phyloP scores from a whole-genome alignment of 2,113 vertebrate species.

The Galbula dea region DNA sequence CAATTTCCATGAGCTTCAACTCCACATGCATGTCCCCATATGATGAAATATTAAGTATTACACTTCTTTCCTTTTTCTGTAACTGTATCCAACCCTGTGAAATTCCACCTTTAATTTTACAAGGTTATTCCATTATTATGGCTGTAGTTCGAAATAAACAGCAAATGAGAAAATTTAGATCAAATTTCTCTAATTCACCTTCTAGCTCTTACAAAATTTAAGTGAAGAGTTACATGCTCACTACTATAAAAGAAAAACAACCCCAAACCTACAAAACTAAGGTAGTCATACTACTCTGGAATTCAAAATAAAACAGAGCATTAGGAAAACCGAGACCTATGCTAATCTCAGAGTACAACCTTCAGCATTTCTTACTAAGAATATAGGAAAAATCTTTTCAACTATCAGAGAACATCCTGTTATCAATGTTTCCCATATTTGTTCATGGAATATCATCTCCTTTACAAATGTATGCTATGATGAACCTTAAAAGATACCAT shows the following conservation, averaged over 20 bases:
- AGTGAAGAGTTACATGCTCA: background rate
- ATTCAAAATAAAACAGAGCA: background rate
- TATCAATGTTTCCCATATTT: background rate
- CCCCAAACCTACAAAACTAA: too few species aligned
- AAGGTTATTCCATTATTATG: background rate
- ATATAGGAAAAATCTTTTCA: background rate
- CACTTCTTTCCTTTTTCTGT: background rate
- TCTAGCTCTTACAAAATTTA: background rate
- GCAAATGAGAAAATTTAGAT: background rate
- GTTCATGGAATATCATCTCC: background rate
- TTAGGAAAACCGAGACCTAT: background rate
- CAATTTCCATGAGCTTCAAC: constrained; percentile 53
- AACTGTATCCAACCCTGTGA: background rate
- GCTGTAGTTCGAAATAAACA: constrained; percentile 10
- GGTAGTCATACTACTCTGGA: background rate
- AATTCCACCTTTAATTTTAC: background rate
- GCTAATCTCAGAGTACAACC: background rate
- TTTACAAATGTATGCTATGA: background rate
- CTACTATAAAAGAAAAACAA: background rate
- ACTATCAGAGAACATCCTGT: background rate
- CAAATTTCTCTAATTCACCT: background rate
- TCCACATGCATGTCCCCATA: constrained; percentile 1
- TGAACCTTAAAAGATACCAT: background rate
- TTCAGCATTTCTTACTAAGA: background rate
- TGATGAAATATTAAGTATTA: background rate